Evolutionary conservation across 2,797 vertebrate genomes (phyloP).

Genomic region (Typhlichthys subterraneus): DNA sequence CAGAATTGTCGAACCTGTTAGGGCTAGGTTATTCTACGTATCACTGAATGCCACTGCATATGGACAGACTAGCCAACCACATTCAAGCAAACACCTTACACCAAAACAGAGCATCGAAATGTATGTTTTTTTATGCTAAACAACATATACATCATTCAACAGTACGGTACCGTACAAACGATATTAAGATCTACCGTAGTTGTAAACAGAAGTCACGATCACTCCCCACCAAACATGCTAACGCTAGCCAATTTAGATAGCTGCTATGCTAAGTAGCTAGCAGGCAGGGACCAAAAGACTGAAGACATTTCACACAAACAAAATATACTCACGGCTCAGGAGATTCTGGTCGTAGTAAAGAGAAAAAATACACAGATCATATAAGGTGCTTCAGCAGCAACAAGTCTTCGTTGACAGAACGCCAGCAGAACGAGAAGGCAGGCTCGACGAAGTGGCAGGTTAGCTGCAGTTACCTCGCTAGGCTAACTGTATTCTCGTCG

Average conservation of each 20-base stretch:
- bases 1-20: no score
- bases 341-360: conserved; percentile 43
- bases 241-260: conserved; percentile 1
- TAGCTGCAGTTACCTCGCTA: conserved; percentile 19
- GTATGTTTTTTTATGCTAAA: no score
- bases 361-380: conserved; percentile 41
- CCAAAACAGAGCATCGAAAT: not conserved
- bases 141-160: not conserved
- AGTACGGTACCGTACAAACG: not conserved
- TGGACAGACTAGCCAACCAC: no score
- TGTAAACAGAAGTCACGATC: conserved; percentile 29
- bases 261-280: conserved; percentile 33
- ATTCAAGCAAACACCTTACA: no score
- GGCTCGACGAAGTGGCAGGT: conserved; percentile 44
- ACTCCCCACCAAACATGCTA: conserved; percentile 9
- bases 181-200: not conserved
- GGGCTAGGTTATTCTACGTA: no score
- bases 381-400: conserved; percentile 35
- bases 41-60: no score
- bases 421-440: not conserved
- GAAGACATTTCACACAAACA: not conserved
- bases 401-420: conserved; percentile 6
- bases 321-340: conserved; percentile 66
- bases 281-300: not conserved
- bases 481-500: conserved; percentile 10